Evolutionary conservation across 2,888 invertebrate species (phyloP), one percentile per base, ranked within the genome.

Genomic region (Pheosia gnoma): DNA sequence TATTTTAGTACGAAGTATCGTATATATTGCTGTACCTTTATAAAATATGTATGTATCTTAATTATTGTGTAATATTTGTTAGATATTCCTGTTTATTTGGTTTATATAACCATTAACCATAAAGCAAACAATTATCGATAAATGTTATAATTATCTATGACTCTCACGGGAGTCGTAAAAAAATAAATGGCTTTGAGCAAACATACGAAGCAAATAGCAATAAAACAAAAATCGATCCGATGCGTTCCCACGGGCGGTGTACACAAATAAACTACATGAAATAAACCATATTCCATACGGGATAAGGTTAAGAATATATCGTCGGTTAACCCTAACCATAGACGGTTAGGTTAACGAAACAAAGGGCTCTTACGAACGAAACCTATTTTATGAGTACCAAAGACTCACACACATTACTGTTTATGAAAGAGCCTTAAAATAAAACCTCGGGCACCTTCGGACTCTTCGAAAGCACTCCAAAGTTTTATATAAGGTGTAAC

Each of bases 181-280:
- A 72, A 74, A 67, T 65, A n/a, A 59, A 72, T 74, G 61, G 59
- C 63, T 71, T 69, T 66, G 41, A 67, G 57, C 63, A 65, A 75
- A 75, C 65, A 68, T 58, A 60, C 65, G 64, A 56, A 59, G 56
- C 57, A 77, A 65, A 67, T 57, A 59, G 56, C 57, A 77, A 65
- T 68, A 72, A 71, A 74, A 74, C 62, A 71, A 74, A 74, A 75
- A 75, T 72, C 73, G 68, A 75, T 77, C 49, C 39, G 47, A 59
- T 64, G 66, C 62, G 72, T 75, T 75, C 78, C 75, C 75, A 75
- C 75, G 75, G 70, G 67, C 49, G 58, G 13, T 56, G 11, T 38
- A 7, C 53, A 53, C 8, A 53, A 11, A 25, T 3, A 0, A 53
- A 37, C 9, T 36, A 61, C 64, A 9, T 9, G 58, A 6, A 65